These are phyloP conservation scores for Mormoops blainvillei DNA, from an alignment of 2,113 vertebrate species.

Conservation along the genomic window DNA sequence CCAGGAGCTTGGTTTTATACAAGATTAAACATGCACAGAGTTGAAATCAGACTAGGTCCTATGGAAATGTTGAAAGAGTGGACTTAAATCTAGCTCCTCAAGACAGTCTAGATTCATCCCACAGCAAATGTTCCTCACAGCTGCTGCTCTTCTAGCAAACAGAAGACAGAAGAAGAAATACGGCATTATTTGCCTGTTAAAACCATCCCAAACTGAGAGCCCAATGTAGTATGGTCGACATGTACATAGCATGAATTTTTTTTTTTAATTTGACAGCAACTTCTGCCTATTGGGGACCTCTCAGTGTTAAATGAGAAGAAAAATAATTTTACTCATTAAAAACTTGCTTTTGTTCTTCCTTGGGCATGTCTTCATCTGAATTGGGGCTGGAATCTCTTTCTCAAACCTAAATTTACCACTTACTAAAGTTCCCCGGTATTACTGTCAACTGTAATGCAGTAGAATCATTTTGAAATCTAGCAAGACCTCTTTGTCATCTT, in stretches of 20 bases:
- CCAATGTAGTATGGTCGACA: not conserved
- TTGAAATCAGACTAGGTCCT: slow-evolving; percentile 77
- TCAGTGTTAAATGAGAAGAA: slow-evolving; percentile 29
- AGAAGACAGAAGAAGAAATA: slow-evolving; percentile 66
- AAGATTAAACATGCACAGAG: slow-evolving; percentile 78
- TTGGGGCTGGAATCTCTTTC: not conserved
- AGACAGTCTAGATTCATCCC: slow-evolving; percentile 65
- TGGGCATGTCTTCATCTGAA: not conserved
- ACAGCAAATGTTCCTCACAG: slow-evolving; percentile 77
- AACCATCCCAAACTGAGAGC: slow-evolving; percentile 48
- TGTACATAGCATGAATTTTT: not conserved
- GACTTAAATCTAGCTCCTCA: slow-evolving; percentile 73
- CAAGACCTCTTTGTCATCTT: slow-evolving; percentile 8
- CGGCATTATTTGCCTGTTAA: slow-evolving; percentile 29
- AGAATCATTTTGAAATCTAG: not conserved
- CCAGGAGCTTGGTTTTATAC: slow-evolving; percentile 73
- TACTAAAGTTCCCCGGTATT: not conserved
- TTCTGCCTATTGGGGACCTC: not conserved
- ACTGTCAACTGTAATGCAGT: not conserved
- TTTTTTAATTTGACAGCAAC: not conserved
- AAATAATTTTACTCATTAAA: slow-evolving; percentile 6
- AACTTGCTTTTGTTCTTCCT: not conserved
- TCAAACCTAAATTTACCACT: not conserved
- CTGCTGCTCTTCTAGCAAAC: slow-evolving; percentile 75
- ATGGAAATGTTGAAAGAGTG: slow-evolving; percentile 72